A percentile compares a stretch with the other conserved stretches of the same genome.
These are phyloP conservation scores for Agelaius phoeniceus DNA, from an alignment of 2,113 vertebrate genomes.

Conservation along the genomic window DNA sequence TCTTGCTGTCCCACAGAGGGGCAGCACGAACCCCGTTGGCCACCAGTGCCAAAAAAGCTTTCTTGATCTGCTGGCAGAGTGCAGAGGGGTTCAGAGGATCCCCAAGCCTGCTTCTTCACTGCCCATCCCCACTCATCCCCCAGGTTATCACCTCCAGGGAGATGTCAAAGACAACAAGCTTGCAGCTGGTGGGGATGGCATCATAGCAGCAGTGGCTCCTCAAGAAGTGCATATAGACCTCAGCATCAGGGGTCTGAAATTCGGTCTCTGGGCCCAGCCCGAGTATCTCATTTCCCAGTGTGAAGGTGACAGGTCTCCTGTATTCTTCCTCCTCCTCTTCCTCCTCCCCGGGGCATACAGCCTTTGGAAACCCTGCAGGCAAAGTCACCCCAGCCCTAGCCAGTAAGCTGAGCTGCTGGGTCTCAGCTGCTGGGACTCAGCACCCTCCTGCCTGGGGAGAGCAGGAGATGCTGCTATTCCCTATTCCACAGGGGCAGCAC, in stretches of 20 bases:
- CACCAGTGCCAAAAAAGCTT: slow-evolving; percentile 91
- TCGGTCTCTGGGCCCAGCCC: slow-evolving; percentile 50
- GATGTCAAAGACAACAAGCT: slow-evolving; percentile 91
- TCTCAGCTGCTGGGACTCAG: background rate
- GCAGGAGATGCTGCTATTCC: background rate
- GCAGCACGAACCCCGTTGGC: slow-evolving; percentile 90
- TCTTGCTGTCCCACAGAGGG: slow-evolving; percentile 91
- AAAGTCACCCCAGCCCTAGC: background rate
- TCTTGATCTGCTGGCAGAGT: slow-evolving; percentile 84
- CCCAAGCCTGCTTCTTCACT: rapidly evolving
- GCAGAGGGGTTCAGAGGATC: background rate
- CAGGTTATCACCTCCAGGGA: slow-evolving; percentile 79
- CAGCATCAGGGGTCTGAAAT: slow-evolving; percentile 73
- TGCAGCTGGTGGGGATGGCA: slow-evolving; percentile 93
- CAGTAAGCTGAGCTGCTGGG: background rate
- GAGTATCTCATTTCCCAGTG: slow-evolving; percentile 10
- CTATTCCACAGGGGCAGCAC: background rate
- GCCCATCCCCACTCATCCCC: rapidly evolving
- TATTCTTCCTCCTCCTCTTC: background rate
- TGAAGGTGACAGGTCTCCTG: slow-evolving; percentile 15
- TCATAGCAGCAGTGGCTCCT: slow-evolving; percentile 90
- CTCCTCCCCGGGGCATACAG: background rate
- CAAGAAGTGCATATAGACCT: slow-evolving; percentile 92
- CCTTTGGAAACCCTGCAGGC: background rate
- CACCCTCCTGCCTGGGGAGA: background rate